These are phyloP conservation scores for Phaethon lepturus DNA, from an alignment of 2,113 vertebrate genomes.

Conservation along the genomic window DNA sequence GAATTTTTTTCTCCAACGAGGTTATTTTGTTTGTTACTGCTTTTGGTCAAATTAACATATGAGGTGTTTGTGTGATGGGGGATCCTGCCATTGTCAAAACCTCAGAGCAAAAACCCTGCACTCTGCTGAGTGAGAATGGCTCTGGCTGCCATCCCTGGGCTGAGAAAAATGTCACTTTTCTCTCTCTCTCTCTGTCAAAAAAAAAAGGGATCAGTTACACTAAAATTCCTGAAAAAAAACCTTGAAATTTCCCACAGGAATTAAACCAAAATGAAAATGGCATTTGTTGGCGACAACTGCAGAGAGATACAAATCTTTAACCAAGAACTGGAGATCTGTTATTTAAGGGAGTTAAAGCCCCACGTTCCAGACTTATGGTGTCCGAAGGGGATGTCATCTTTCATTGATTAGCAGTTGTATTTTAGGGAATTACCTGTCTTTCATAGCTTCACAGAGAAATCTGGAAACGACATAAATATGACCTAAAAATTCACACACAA, in stretches of 20 bases:
- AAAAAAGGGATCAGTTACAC: background rate
- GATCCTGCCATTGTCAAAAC: background rate
- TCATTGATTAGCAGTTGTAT: background rate
- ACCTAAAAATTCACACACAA: background rate
- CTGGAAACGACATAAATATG: background rate
- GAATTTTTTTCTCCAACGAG: background rate
- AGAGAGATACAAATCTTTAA: background rate
- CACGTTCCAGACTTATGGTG: background rate
- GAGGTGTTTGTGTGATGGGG: background rate
- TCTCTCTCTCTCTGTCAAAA: background rate
- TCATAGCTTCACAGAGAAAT: background rate
- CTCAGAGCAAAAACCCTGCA: background rate
- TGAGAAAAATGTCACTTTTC: background rate
- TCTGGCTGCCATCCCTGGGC: background rate
- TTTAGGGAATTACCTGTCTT: background rate
- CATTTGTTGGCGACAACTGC: background rate
- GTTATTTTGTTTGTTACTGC: background rate
- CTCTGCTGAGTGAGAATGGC: background rate
- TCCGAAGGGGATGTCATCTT: background rate
- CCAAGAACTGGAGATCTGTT: background rate
- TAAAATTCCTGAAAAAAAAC: background rate
- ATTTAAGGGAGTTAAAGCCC: background rate
- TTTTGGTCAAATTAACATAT: background rate
- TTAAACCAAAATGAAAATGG: background rate
- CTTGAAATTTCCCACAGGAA: accelerated